phyloP scores from a whole-genome alignment of 2,113 vertebrate species.

The Mormyrus iriodes region DNA sequence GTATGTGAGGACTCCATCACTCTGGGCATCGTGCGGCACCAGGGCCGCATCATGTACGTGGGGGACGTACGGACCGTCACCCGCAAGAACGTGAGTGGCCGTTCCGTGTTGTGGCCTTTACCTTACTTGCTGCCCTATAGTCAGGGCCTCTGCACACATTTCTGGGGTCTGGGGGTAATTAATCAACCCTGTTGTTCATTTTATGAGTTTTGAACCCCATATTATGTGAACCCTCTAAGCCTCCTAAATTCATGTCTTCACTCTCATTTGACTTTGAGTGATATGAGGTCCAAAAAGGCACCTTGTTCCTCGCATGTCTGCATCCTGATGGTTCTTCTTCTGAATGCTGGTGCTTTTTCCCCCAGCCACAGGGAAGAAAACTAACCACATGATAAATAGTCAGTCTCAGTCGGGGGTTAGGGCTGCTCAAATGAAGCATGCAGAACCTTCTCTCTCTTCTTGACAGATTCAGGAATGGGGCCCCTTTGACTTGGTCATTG shows the following conservation, averaged over 20 bases:
- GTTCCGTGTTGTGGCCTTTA: not conserved
- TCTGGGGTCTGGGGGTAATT: not conserved
- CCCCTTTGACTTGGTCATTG: conserved; percentile 94
- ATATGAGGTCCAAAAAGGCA: not conserved
- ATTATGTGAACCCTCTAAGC: not conserved
- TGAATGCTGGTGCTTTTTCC: not conserved
- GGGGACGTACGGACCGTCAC: conserved; percentile 92
- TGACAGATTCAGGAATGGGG: conserved; percentile 93
- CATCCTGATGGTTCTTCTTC: not conserved
- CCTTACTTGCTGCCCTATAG: not conserved
- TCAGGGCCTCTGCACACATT: not conserved
- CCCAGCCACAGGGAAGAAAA: not conserved
- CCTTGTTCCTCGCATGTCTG: not conserved
- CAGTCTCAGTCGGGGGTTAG: not conserved
- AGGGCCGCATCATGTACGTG: conserved; percentile 94
- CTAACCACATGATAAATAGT: not conserved
- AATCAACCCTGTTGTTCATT: not conserved
- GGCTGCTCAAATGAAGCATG: not conserved
- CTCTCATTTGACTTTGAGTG: not conserved
- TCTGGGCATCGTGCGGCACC: conserved; percentile 91
- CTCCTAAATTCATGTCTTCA: not conserved
- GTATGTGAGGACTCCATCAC: conserved; percentile 98
- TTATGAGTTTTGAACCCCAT: not conserved
- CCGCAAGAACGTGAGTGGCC: conserved; percentile 82
- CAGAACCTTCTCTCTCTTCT: not conserved